A percentile compares a stretch with the other conserved stretches of the same genome.
Conservation (phyloP, 2,888 invertebrate genomes). For the Psococerastis gibbosa region DNA sequence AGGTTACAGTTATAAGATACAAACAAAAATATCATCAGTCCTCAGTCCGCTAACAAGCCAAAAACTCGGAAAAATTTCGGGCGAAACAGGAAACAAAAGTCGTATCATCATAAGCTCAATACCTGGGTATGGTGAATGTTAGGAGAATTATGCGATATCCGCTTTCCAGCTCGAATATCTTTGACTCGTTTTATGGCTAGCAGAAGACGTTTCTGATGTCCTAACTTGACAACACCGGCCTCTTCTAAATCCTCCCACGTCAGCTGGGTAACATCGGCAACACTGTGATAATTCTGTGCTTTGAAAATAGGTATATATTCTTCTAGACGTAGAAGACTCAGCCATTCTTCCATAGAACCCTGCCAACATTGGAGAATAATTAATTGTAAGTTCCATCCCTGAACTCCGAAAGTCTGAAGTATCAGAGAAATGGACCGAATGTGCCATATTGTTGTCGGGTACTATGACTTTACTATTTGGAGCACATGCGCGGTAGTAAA, state of each 20-base stretch:
- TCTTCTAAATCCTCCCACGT: slow-evolving; percentile 99
- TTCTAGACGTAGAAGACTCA: slow-evolving; percentile 72
- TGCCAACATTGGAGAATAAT: slow-evolving; percentile 24
- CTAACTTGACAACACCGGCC: slow-evolving; percentile 79
- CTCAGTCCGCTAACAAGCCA: too few species aligned
- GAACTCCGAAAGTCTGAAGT: too few species aligned
- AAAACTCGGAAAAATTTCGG: too few species aligned
- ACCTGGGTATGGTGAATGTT: slow-evolving; percentile 23
- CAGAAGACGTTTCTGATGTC: slow-evolving; percentile 96
- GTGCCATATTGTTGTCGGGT: too few species aligned
- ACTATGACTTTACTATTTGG: too few species aligned
- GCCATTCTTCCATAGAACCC: slow-evolving; percentile 91
- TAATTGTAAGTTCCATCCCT: too few species aligned
- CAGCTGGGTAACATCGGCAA: slow-evolving; percentile 84
- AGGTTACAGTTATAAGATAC: too few species aligned
- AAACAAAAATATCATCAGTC: too few species aligned
- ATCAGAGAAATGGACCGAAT: too few species aligned
- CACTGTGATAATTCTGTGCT: slow-evolving; percentile 83
- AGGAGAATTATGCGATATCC: slow-evolving; percentile 20
- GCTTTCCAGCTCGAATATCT: slow-evolving; percentile 74
- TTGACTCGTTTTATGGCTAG: slow-evolving; percentile 93
- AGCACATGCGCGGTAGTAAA: too few species aligned
- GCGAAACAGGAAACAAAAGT: too few species aligned
- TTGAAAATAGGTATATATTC: slow-evolving; percentile 81
- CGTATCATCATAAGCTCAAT: too few species aligned